Percentiles rank a stretch among this genome's conserved stretches.
Conservation (phyloP, 2,797 vertebrate species). For the Pempheris klunzingeri region DNA sequence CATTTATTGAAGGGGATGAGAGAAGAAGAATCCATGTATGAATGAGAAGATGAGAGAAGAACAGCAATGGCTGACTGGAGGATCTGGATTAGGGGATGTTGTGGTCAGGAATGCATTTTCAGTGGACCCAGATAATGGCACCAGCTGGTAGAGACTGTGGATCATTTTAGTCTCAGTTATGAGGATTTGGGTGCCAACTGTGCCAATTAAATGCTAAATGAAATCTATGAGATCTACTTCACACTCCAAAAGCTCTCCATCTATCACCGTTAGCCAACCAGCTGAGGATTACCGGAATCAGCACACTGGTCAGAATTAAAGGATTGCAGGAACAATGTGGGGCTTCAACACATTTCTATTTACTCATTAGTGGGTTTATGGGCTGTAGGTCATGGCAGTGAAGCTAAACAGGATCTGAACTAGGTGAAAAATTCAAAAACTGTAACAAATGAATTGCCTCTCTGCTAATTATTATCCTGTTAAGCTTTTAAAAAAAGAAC, state of each 20-base stretch:
- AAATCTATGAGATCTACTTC: conserved; percentile 23
- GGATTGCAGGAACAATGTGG: conserved; percentile 44
- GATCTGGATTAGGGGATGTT: not conserved
- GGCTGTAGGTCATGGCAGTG: conserved; percentile 26
- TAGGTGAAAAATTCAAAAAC: not conserved
- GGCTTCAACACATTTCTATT: conserved; percentile 38
- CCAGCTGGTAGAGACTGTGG: conserved; percentile 25
- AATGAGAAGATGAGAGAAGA: not conserved
- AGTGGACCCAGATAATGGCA: conserved; percentile 17
- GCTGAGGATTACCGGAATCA: conserved; percentile 35
- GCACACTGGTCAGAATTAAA: conserved; percentile 43
- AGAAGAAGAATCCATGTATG: not conserved
- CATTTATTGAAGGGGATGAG: not conserved
- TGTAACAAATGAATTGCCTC: not conserved
- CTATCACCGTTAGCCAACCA: conserved; percentile 21
- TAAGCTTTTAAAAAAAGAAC: conserved; percentile 8
- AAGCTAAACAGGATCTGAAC: conserved; percentile 25
- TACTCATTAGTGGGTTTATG: conserved; percentile 30
- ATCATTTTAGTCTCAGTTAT: conserved; percentile 8
- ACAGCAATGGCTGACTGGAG: not conserved
- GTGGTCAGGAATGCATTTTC: not conserved
- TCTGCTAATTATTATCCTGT: not conserved
- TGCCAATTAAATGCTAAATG: conserved; percentile 24
- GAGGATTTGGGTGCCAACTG: conserved; percentile 19
- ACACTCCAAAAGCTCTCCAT: conserved; percentile 11